These are phyloP conservation scores for Phorcus lineatus DNA, from an alignment of 2,888 invertebrate genomes.

Conservation along the genomic window DNA sequence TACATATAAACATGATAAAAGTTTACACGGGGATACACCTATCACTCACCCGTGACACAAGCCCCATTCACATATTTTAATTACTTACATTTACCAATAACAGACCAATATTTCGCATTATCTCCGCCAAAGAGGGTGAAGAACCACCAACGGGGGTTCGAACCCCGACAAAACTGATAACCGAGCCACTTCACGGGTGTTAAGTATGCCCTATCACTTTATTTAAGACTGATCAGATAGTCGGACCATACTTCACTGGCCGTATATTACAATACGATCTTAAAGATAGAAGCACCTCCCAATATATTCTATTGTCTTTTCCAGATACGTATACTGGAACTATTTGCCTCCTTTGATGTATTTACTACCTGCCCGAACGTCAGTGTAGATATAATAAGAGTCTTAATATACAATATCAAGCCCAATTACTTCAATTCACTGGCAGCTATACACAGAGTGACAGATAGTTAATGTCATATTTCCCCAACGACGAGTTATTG, in stretches of 20 bases:
- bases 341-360: background rate
- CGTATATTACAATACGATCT: background rate
- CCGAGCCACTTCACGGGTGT: background rate
- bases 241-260: background rate
- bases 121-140: background rate
- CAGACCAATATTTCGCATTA: background rate
- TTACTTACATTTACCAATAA: background rate
- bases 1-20: too few species aligned
- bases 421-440: constrained; percentile 5
- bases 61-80: background rate
- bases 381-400: background rate
- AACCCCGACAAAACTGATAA: background rate
- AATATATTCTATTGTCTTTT: constrained; percentile 1
- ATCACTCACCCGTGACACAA: background rate
- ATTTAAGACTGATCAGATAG: background rate
- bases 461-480: background rate
- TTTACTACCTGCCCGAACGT: background rate
- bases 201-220: background rate
- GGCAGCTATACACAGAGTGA: background rate
- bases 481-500: background rate
- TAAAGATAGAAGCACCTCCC: background rate
- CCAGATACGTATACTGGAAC: background rate
- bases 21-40: too few species aligned
- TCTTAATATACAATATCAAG: background rate
- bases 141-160: background rate